These are phyloP conservation scores for Ligdia adustata DNA, from an alignment of 2,888 invertebrate genomes.

Conservation along the genomic window DNA sequence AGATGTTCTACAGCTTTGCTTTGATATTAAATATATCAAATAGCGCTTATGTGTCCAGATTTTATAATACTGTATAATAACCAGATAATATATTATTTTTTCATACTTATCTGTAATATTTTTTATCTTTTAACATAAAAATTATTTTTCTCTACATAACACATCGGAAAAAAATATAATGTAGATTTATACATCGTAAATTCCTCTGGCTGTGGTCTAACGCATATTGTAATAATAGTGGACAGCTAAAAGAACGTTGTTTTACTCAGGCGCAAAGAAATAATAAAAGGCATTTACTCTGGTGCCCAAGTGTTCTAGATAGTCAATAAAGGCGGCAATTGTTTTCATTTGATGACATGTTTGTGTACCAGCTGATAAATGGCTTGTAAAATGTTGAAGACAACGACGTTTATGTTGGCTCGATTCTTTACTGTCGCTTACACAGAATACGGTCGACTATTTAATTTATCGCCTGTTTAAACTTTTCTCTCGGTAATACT, in stretches of 20 bases:
- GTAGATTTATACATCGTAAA: no score
- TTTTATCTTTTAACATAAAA: no score
- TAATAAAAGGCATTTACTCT: conserved; percentile 38
- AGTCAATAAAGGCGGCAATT: conserved; percentile 57
- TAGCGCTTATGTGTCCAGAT: no score
- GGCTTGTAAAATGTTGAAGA: conserved; percentile 49
- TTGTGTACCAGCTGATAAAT: conserved; percentile 60
- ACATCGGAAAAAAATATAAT: no score
- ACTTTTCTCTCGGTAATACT: conserved; percentile 19
- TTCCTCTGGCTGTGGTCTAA: no score
- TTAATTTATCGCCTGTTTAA: conserved; percentile 21
- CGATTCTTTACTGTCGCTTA: conserved; percentile 38
- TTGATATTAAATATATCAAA: no score
- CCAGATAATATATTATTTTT: no score
- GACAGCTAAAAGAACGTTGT: conserved; percentile 1
- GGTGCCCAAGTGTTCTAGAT: conserved; percentile 36
- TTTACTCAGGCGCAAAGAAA: conserved; percentile 2
- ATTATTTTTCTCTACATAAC: no score
- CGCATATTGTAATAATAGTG: no score
- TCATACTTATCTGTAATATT: no score
- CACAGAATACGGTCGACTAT: conserved; percentile 25
- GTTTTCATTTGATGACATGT: conserved; percentile 65
- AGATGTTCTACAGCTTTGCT: no score
- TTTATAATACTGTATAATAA: no score
- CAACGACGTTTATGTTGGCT: conserved; percentile 44